Conservation (phyloP, 2,113 vertebrate genomes). For the Calypte anna region DNA sequence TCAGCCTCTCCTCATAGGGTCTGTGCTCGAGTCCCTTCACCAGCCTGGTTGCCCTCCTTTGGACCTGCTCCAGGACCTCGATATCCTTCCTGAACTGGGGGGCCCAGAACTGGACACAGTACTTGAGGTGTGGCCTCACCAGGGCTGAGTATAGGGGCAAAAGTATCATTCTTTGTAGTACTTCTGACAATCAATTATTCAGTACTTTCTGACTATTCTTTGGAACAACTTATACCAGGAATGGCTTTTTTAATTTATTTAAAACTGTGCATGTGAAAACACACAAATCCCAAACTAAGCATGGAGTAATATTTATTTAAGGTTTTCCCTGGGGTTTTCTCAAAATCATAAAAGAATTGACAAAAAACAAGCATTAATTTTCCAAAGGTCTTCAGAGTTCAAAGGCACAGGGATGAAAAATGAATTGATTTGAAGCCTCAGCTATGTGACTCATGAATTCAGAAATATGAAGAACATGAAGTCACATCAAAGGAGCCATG, state of each 20-base stretch:
- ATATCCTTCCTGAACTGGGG: no score
- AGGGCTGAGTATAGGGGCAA: no score
- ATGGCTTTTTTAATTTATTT: background rate
- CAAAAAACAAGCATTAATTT: background rate
- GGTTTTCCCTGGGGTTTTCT: background rate
- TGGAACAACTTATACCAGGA: background rate
- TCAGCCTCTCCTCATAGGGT: no score
- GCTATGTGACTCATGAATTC: background rate
- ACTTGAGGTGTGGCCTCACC: no score
- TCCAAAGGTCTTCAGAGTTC: background rate
- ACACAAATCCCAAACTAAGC: background rate
- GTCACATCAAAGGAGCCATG: background rate
- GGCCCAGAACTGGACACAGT: no score
- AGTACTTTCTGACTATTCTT: background rate
- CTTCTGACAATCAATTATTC: background rate
- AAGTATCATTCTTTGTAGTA: background rate
- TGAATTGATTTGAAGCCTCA: background rate
- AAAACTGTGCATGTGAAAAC: background rate
- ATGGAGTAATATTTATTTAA: background rate
- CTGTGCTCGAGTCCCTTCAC: no score
- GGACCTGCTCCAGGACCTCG: no score
- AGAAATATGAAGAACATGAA: background rate
- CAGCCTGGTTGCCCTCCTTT: no score
- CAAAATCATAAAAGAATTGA: background rate
- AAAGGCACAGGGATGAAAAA: background rate